These are phyloP conservation scores for Ptychobarbus kaznakovi DNA, from an alignment of 2,797 vertebrate species.

Conservation along the genomic window DNA sequence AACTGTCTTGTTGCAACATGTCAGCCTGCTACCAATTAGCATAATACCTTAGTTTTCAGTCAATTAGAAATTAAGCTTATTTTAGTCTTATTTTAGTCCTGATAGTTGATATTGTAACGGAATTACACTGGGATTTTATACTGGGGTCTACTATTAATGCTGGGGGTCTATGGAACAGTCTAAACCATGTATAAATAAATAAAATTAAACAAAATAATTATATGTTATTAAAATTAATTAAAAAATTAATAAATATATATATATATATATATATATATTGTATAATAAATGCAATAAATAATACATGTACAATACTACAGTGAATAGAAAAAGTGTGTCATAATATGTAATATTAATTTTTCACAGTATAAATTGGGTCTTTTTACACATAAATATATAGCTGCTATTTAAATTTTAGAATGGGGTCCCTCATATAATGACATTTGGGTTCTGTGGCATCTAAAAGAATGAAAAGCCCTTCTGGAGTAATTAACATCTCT, in stretches of 20 bases:
- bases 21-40: background rate
- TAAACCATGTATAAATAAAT: background rate
- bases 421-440: background rate
- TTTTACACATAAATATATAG: background rate
- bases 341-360: background rate
- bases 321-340: too few species aligned
- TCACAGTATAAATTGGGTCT: background rate
- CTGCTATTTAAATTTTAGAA: background rate
- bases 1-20: conserved; percentile 8
- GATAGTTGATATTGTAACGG: background rate
- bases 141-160: background rate
- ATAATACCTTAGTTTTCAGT: background rate
- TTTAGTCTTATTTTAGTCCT: background rate
- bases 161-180: background rate
- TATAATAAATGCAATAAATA: too few species aligned
- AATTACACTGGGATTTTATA: background rate
- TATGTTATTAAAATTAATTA: background rate
- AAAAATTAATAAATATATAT: too few species aligned
- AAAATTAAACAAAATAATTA: background rate
- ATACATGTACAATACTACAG: too few species aligned
- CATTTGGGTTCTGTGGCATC: background rate
- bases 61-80: background rate
- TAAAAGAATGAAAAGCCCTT: background rate
- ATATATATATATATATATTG: too few species aligned
- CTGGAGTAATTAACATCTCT: background rate